These are phyloP conservation scores for Trichopoda pennipes DNA, from an alignment of 2,888 invertebrate genomes.

Conservation along the genomic window DNA sequence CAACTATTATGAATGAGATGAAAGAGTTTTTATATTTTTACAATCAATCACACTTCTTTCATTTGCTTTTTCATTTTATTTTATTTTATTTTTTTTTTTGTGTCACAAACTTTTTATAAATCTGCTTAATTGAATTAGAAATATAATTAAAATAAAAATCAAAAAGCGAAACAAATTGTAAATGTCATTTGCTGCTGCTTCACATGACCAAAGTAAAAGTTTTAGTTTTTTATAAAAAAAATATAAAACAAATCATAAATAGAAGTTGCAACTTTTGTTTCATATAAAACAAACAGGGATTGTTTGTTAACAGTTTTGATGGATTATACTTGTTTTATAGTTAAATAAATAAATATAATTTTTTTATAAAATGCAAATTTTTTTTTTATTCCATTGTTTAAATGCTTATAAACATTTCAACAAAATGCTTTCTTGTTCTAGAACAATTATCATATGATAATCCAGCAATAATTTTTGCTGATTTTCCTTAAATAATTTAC, in stretches of 20 bases:
- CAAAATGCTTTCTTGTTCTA: too few relatives aligned
- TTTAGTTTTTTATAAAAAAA: not conserved
- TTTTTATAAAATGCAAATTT: too few relatives aligned
- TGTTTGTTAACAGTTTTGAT: constrained; percentile 37
- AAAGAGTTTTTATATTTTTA: not conserved
- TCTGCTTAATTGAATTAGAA: constrained; percentile 50
- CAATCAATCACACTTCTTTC: constrained; percentile 33
- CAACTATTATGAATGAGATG: not conserved
- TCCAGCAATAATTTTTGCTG: too few relatives aligned
- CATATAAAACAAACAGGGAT: not conserved
- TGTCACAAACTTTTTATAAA: constrained; percentile 29
- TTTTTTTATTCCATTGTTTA: too few relatives aligned
- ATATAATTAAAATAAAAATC: constrained; percentile 20
- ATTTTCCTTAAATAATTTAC: too few relatives aligned
- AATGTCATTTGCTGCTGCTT: constrained; percentile 17
- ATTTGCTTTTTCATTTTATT: constrained; percentile 1
- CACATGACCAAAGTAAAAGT: not conserved
- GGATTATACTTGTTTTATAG: not conserved
- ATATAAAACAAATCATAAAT: not conserved
- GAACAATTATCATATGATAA: too few relatives aligned
- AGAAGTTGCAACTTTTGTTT: constrained; percentile 3
- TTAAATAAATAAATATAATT: too few relatives aligned
- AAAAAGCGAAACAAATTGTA: constrained; percentile 21
- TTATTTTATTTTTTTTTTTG: not conserved
- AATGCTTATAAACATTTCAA: too few relatives aligned